Conservation (phyloP, 2,113 vertebrate species). For the Plestiodon gilberti region DNA sequence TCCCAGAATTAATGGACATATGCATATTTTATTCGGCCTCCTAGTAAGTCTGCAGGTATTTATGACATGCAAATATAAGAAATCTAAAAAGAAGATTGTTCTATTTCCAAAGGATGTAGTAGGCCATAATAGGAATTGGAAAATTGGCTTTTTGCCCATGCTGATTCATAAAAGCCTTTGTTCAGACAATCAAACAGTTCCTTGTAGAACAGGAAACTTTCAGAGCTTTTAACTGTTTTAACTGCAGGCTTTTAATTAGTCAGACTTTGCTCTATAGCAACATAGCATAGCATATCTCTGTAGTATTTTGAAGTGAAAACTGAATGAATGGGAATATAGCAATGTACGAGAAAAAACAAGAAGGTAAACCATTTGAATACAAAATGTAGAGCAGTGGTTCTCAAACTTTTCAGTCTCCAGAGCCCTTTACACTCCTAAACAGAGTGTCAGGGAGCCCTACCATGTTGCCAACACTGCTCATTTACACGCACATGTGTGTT, state of each 20-base stretch:
- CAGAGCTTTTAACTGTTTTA: constrained; percentile 39
- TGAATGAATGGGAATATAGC: constrained; percentile 44
- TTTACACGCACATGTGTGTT: too few relatives aligned
- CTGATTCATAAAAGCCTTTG: constrained; percentile 39
- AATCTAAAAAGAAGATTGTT: constrained; percentile 31
- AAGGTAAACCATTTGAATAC: constrained; percentile 29
- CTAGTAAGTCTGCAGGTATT: neutral
- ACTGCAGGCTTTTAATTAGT: neutral
- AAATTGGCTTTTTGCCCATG: constrained; percentile 23
- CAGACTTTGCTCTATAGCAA: constrained; percentile 52
- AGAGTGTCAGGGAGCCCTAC: too few relatives aligned
- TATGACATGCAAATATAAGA: neutral
- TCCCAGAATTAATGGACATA: neutral
- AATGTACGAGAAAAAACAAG: constrained; percentile 12
- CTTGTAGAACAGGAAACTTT: constrained; percentile 50
- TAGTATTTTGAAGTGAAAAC: constrained; percentile 33
- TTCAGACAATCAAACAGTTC: constrained; percentile 45
- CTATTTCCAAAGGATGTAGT: constrained; percentile 22
- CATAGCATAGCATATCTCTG: constrained; percentile 47
- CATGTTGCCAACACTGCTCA: too few relatives aligned
- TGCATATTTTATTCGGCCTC: neutral
- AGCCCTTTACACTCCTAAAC: too few relatives aligned
- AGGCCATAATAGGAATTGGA: constrained; percentile 42
- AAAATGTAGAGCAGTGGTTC: constrained; percentile 34
- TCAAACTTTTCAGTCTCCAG: too few relatives aligned